Evolutionary conservation across 1,140 invertebrate species (phyloP).

Genomic region (Papilio machaon): DNA sequence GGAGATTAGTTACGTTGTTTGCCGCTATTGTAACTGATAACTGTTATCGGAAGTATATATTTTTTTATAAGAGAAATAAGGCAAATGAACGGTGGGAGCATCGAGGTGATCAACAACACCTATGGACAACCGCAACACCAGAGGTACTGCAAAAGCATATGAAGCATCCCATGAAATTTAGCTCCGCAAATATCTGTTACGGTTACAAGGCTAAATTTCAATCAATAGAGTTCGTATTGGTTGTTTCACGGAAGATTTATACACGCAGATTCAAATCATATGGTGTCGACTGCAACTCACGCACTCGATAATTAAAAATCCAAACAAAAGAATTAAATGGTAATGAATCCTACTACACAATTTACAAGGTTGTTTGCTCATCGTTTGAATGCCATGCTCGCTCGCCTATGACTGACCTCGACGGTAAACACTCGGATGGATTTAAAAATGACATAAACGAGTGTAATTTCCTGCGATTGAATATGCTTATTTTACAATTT

Average conservation of each 20-base stretch:
- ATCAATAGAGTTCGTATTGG: neutral
- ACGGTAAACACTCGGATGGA: conserved; percentile 37
- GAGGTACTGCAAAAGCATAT: neutral
- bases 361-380: conserved; percentile 49
- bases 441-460: conserved; percentile 42
- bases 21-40: conserved; percentile 10
- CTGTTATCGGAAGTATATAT: neutral
- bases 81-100: no score
- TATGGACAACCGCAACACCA: no score
- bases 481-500: conserved; percentile 24
- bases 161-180: conserved; percentile 30
- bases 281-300: conserved; percentile 34
- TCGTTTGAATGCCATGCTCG: conserved; percentile 58
- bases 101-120: no score
- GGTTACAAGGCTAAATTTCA: conserved; percentile 12
- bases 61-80: no score
- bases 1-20: conserved; percentile 31
- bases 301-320: conserved; percentile 52
- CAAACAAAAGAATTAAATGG: conserved; percentile 55
- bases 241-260: conserved; percentile 11
- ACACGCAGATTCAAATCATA: conserved; percentile 13
- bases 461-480: conserved; percentile 36
- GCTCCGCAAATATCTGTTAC: conserved; percentile 1
- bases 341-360: conserved; percentile 50
- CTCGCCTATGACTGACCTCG: conserved; percentile 57